Evolutionary conservation across 1,140 invertebrate species (phyloP).

Genomic region (Diorhabda elongata): DNA sequence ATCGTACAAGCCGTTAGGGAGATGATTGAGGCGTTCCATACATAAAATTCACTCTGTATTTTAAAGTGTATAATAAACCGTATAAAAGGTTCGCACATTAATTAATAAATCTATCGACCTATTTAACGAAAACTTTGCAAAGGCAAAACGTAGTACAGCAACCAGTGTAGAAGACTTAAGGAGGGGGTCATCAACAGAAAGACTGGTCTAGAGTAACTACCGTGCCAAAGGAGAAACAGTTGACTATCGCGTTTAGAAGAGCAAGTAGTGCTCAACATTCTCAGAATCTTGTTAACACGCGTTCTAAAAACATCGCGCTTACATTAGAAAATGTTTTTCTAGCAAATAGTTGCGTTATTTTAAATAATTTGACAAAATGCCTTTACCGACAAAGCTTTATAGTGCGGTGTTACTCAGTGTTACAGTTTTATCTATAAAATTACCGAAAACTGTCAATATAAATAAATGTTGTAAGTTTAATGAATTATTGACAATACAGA

Average conservation of each 20-base stretch:
- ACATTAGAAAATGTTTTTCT: background rate
- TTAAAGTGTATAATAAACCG: no score
- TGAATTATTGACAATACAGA: constrained; percentile 23
- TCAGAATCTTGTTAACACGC: constrained; percentile 11
- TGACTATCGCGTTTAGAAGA: constrained; percentile 7
- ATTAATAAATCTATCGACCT: no score
- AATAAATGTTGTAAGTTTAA: constrained; percentile 33
- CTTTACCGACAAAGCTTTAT: background rate
- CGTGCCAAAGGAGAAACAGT: constrained; percentile 11
- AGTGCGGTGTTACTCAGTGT: background rate
- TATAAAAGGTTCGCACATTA: no score
- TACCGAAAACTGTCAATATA: constrained; percentile 24
- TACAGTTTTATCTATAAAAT: background rate
- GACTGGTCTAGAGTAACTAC: constrained; percentile 14
- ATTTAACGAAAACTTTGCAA: background rate
- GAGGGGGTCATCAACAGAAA: background rate
- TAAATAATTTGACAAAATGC: background rate
- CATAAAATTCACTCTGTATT: no score
- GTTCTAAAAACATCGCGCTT: background rate
- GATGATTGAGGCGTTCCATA: no score
- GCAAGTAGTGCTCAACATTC: background rate
- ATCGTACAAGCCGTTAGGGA: no score
- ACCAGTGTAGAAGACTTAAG: background rate
- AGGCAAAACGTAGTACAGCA: background rate
- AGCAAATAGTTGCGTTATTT: background rate